These are phyloP conservation scores for Cerastoderma edule DNA, from an alignment of 2,888 invertebrate species.

Conservation along the genomic window DNA sequence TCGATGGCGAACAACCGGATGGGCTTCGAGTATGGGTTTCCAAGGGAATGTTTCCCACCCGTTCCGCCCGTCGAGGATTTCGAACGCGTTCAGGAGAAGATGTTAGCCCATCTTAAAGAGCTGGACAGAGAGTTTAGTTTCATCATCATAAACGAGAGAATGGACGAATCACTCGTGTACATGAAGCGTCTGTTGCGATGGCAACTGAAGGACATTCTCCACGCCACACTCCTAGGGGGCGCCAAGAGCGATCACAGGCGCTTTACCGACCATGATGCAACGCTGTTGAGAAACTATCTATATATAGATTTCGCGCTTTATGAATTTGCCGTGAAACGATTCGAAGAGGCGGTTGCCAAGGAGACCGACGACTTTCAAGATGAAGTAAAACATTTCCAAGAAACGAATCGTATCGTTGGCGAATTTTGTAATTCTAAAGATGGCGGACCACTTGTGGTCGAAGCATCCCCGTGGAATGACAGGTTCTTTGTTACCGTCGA, in stretches of 20 bases:
- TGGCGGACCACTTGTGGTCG: conserved; percentile 29
- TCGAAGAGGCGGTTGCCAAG: conserved; percentile 18
- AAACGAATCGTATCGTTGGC: conserved; percentile 4
- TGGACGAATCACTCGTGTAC: conserved; percentile 68
- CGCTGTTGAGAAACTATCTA: conserved; percentile 29
- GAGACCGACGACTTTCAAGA: conserved; percentile 33
- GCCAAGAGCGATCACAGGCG: conserved; percentile 13
- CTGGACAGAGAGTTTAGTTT: conserved; percentile 63
- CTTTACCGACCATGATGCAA: conserved; percentile 27
- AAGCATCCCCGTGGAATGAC: conserved; percentile 49
- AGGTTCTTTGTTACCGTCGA: conserved; percentile 32
- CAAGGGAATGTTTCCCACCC: conserved; percentile 41
- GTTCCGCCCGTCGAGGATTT: neutral
- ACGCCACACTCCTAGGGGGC: conserved; percentile 28
- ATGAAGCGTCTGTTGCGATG: conserved; percentile 64
- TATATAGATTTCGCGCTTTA: conserved; percentile 49
- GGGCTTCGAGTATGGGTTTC: conserved; percentile 65
- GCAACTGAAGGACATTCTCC: conserved; percentile 64
- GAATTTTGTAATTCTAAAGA: conserved; percentile 29
- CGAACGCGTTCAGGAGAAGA: neutral
- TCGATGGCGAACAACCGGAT: conserved; percentile 60
- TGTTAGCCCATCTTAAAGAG: conserved; percentile 45
- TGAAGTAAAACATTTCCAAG: conserved; percentile 39
- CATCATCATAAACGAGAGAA: conserved; percentile 66
- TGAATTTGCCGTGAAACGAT: conserved; percentile 22